A percentile compares a stretch with the other conserved stretches of the same genome.
These are phyloP conservation scores for Ptilodon capucinus DNA, from an alignment of 2,888 invertebrate genomes.

Conservation along the genomic window DNA sequence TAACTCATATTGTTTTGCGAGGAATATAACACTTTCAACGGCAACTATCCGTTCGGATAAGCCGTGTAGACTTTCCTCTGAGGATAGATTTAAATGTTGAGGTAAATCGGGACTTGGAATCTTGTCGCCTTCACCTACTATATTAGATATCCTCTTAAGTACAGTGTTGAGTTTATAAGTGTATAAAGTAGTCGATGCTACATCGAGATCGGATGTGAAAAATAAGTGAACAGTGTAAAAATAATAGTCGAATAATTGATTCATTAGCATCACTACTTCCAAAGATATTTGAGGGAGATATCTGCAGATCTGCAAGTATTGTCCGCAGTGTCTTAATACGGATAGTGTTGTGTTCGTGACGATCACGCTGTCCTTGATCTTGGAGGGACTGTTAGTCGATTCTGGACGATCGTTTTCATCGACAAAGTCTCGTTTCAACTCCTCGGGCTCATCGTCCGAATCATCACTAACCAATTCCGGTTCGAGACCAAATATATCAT, in stretches of 20 bases:
- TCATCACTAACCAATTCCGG: constrained; percentile 72
- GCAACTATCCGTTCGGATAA: constrained; percentile 94
- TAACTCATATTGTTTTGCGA: constrained; percentile 93
- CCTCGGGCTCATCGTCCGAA: constrained; percentile 86
- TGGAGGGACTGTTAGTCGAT: constrained; percentile 50
- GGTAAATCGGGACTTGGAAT: constrained; percentile 51
- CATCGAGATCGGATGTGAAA: constrained; percentile 89
- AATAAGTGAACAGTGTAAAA: constrained; percentile 94
- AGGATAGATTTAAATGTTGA: constrained; percentile 56
- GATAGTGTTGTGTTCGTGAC: constrained; percentile 96
- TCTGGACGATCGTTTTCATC: constrained; percentile 83
- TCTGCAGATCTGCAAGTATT: constrained; percentile 96
- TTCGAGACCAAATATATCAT: constrained; percentile 85
- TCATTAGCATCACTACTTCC: constrained; percentile 95
- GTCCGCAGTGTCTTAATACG: constrained; percentile 93
- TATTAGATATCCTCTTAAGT: constrained; percentile 89
- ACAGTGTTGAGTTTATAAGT: constrained; percentile 87
- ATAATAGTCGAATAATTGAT: constrained; percentile 96
- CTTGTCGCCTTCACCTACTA: constrained; percentile 74
- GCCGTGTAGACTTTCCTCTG: constrained; percentile 89
- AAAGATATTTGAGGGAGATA: constrained; percentile 94
- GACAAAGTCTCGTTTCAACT: constrained; percentile 87
- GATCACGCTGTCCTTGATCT: constrained; percentile 81
- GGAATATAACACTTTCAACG: constrained; percentile 95
- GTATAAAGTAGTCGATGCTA: constrained; percentile 81